Base-by-base conservation (phyloP, 2,888 invertebrate species). In the Ochropleura leucogaster region DNA sequence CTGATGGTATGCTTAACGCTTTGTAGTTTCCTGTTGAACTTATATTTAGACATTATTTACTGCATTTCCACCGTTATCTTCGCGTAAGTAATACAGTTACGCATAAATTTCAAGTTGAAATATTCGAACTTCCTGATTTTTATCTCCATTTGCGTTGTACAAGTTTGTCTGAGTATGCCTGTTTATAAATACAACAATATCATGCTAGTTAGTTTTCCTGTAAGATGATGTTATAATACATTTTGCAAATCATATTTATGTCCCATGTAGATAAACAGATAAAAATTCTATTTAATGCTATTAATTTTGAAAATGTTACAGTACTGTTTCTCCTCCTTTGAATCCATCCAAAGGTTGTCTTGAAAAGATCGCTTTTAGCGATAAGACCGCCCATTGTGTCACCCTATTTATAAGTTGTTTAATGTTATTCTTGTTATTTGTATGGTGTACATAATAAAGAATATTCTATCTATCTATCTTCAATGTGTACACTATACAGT, bases 1-100 rank as follows among this genome's bases (percentile, higher is more conserved):
- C 74, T 72, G 68, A 77, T 80, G 70, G 76, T 72, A 70, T 62
- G 72, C 72, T 80, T 83, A 85, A 83, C 83, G 85, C 80, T 85
- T 67, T 67, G 73, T 87, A 65, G 77, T 82, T 87, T 87, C 77
- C 79, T 82, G 75, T 75, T 70, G 68, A 69, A 68, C 72, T 80
- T 78, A 78, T 78, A 72, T 84, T 82, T 68, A 79, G 79, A 84
- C 59, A 69, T 77, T 77, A 72, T 79, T 78, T 74, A 79, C 68
- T 86, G 87, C 87, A 87, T 16, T 71, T 47, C 30, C 10, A 82
- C 85, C 74, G 85, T 87, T 87, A 79, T 44, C n/a, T 84, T 71
- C 6, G 20, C 67, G 69, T 75, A 60, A 20, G 49, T 77, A 70
- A 70, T 47, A 84, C 78, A 77, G 82, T 84, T 75, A 81, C 57